Percentiles rank a stretch among this genome's conserved stretches.
These are phyloP conservation scores for Diplosoma virens DNA, from an alignment of 23 tunicate genomes.

Conservation along the genomic window DNA sequence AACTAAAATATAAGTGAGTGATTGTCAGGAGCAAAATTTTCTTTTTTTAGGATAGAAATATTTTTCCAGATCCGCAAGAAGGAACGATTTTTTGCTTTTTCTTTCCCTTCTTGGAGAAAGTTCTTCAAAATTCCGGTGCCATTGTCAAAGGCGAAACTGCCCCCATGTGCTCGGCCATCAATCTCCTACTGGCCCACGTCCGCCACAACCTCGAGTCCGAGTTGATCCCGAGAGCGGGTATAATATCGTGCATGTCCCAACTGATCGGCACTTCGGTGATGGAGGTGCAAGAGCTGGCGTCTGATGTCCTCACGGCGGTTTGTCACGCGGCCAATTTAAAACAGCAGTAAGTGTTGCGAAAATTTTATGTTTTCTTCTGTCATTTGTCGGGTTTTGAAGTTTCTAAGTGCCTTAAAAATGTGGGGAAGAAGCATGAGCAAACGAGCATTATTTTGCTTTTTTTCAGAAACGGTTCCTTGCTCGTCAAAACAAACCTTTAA, in stretches of 20 bases:
- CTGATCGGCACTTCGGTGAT: slow-evolving; percentile 51
- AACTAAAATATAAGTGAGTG: too few species aligned
- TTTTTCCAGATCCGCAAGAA: slow-evolving; percentile 13
- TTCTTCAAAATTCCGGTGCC: slow-evolving; percentile 5
- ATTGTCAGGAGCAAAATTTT: too few species aligned
- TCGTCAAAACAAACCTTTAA: too few species aligned
- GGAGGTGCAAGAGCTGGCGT: slow-evolving; percentile 41
- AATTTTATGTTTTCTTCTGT: too few species aligned
- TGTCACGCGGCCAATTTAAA: slow-evolving; percentile 50
- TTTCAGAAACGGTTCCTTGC: too few species aligned
- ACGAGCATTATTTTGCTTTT: too few species aligned
- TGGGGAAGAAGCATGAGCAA: too few species aligned
- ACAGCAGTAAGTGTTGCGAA: slow-evolving; percentile 12
- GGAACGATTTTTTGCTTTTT: slow-evolving; percentile 22
- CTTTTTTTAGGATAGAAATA: too few species aligned
- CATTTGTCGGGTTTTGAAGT: too few species aligned
- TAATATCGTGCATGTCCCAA: slow-evolving; percentile 30
- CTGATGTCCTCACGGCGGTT: slow-evolving; percentile 40
- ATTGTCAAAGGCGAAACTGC: slow-evolving; percentile 7
- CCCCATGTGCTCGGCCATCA: slow-evolving; percentile 21
- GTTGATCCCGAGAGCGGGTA: slow-evolving; percentile 27
- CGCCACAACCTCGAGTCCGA: slow-evolving; percentile 8
- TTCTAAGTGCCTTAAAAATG: too few species aligned
- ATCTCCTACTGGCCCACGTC: slow-evolving; percentile 25
- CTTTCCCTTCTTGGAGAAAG: slow-evolving; percentile 29